Base-by-base conservation (phyloP, 1,140 invertebrate genomes). In the Forficula auricularia region DNA sequence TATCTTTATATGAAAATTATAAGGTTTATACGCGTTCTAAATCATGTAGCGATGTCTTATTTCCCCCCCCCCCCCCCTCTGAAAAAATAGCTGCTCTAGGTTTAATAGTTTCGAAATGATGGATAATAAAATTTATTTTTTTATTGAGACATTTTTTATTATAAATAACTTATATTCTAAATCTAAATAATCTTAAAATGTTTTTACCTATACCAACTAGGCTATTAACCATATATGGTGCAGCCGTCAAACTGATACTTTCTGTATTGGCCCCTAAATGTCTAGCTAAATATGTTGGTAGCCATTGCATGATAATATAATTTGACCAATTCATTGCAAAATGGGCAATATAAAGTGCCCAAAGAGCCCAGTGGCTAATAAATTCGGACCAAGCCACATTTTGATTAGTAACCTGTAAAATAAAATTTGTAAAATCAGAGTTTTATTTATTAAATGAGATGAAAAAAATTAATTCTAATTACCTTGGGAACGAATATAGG, bases 291-390 rank as follows among this genome's bases (percentile, higher is more conserved):
- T 84, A 84, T 4, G 79, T 83, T 2, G 81, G 81, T 44, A 85
- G 58, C 81, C 81, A 85, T 54, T 82, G 78, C 78, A 83, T 82
- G 48, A 85, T 79, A 44, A 84, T 82, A 52, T 84, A 83, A 51
- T 77, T 82, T 27, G 75, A 78, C 80, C 81, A 85, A 57, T 83
- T 83, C 80, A 85, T 84, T 16, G 77, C 71, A 61, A 84, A 84
- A 60, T 84, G 81, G 19, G 81, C 79, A 44, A 78, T 70, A 51
- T 84, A 84, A 45, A 83, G 70, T 2, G 79, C 73, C 79, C 79
- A 83, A 12, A 84, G 59, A 0, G 79, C 72, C 72, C 78, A 80
- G 52, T 78, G 72, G 33, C 65, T 59, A 36, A 84, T 59, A 48
- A 81, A 80, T 57, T 78, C 74, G 19, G 62, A 65, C 77, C 78